Evolutionary conservation across 2,797 vertebrate species (phyloP), one percentile per base, ranked within the genome.

Genomic region (Syngnathus acus): DNA sequence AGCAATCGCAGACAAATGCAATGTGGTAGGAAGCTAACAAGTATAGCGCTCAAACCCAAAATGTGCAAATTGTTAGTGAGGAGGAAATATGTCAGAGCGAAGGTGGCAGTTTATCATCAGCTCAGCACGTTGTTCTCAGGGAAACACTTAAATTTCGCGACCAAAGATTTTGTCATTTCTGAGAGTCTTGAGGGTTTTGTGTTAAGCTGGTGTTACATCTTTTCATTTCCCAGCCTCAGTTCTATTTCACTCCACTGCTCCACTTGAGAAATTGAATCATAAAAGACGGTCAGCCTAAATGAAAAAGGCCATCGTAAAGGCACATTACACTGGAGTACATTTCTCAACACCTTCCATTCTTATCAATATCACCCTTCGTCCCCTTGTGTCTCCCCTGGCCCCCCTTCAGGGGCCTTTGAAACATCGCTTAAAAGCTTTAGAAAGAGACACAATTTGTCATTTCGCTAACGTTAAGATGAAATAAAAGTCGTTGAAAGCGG

Each of bases 401-500:
- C 73, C 69, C 60, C 66, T 72, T 70, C 74, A 32, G 21, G 60
- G 64, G 79, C 83, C 75, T 81, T 83, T 83, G 85, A 89, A 90
- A 88, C 83, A 88, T 84, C 81, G 82, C 81, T 88, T 90, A 88
- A 89, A 90, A 84, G 86, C 84, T 81, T 88, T 74, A 87, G 88
- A 89, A 89, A 91, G 87, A 88, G 77, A 81, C 76, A 74, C 85
- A 85, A 89, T 90, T 87, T 88, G 88, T 92, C 90, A 91, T 81
- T 86, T 81, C 83, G 78, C 84, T 88, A 88, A 86, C 84, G 87
- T 32, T 86, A 83, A 91, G 90, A 91, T 91, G 90, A 90, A 91
- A 90, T 91, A 90, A 90, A 91, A 90, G 90, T 90, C 84, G 90
- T 90, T 92, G 88, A 89, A 88, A 89, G 88, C 83, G 83, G 79